Conservation (phyloP, 2,797 vertebrate genomes). For the Steatocranus sp. region DNA sequence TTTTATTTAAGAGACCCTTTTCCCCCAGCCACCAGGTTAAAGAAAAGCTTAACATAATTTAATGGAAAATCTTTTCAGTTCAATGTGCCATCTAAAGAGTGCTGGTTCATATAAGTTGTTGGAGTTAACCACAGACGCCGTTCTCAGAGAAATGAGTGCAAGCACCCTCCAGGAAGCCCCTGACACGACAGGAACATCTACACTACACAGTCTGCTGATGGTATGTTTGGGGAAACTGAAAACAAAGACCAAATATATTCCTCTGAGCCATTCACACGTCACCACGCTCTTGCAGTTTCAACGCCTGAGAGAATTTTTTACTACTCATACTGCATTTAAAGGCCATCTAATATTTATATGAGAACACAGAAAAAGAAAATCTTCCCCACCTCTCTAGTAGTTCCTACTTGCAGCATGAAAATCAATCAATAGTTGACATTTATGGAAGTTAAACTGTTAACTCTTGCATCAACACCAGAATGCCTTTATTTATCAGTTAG, state of each 20-base stretch:
- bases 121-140: not conserved
- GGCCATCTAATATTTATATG: not conserved
- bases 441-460: not conserved
- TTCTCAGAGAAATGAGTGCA: not conserved
- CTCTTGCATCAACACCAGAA: not conserved
- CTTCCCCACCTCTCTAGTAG: not conserved
- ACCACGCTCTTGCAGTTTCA: not conserved
- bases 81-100: not conserved
- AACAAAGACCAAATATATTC: not conserved
- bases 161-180: not conserved
- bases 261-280: not conserved
- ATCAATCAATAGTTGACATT: not conserved
- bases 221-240: not conserved
- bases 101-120: not conserved
- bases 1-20: not conserved
- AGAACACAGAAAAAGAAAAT: not conserved
- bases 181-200: not conserved
- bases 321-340: not conserved
- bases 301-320: not conserved
- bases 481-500: not conserved
- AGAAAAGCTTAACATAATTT: not conserved
- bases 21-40: not conserved
- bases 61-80: not conserved
- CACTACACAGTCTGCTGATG: not conserved
- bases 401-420: fast-evolving